These are phyloP conservation scores for Sorex maritimensis DNA, from an alignment of 2,797 vertebrate genomes.

Conservation along the genomic window DNA sequence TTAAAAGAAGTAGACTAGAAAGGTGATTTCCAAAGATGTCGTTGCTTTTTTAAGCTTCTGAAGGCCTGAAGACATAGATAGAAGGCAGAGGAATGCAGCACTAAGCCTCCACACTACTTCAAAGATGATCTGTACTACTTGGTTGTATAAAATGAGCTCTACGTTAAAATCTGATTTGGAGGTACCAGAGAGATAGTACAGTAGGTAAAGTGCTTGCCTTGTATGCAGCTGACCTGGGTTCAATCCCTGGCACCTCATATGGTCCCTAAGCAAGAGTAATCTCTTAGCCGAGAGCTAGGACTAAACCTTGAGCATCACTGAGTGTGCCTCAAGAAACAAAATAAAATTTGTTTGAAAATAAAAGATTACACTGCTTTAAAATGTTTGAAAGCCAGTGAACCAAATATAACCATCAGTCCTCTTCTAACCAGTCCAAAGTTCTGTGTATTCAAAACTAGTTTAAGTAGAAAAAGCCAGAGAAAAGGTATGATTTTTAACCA, in stretches of 20 bases:
- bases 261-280: too few relatives aligned
- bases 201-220: too few relatives aligned
- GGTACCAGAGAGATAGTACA: too few relatives aligned
- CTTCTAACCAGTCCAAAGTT: slow-evolving; percentile 63
- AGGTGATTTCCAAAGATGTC: slow-evolving; percentile 70
- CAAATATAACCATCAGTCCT: slow-evolving; percentile 36
- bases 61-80: background rate
- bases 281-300: too few relatives aligned
- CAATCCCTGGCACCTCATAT: too few relatives aligned
- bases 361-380: slow-evolving; percentile 65
- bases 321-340: background rate
- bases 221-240: too few relatives aligned
- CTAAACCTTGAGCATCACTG: too few relatives aligned
- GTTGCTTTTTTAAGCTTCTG: slow-evolving; percentile 58
- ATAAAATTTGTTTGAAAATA: background rate
- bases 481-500: slow-evolving; percentile 62
- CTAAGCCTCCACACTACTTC: slow-evolving; percentile 53
- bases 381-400: slow-evolving; percentile 65
- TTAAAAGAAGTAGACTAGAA: slow-evolving; percentile 61
- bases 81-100: slow-evolving; percentile 61
- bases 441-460: slow-evolving; percentile 39
- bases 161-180: slow-evolving; percentile 61
- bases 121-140: slow-evolving; percentile 46
- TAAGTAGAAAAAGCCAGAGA: slow-evolving; percentile 52
- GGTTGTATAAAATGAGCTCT: slow-evolving; percentile 39